Evolutionary conservation across 2,113 vertebrate genomes (phyloP), one percentile per base, ranked within the genome.

Genomic region (Alligator mississippiensis): DNA sequence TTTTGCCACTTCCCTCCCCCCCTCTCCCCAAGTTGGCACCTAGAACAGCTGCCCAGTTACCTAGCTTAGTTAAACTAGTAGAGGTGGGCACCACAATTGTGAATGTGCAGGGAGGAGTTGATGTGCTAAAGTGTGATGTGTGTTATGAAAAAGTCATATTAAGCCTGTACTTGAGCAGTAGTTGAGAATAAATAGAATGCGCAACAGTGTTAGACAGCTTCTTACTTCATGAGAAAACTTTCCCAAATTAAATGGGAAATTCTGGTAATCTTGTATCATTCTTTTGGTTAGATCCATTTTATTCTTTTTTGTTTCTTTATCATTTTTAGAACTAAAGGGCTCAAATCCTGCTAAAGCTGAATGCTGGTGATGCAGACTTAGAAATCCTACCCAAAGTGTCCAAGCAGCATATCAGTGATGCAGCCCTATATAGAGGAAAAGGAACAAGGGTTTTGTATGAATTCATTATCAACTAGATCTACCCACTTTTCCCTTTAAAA

Each of bases 321-420:
- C 0, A 19, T 75, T 90, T 87, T 75, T 75, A 80, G 91, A 88
- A 24, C 58, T 5, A 91, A 82, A 58, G 27, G 8, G 8, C 2
- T 88, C 94, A 61, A n/a, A n/a, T 91, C 18, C 82, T 82, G 12
- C 22, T 12, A 75, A 19, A 47, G 47, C 47, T 47, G 47, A 47
- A 47, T 47, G 47, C 47, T 47, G 47, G 47, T 47, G 47, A 47
- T 47, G 47, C 47, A 47, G 7, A 47, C 47, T 47, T 47, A 9
- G 47, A 47, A 47, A 47, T 47, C 8, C 47, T 47, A 47, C 47
- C 47, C 47, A 9, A 47, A 47, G 47, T 47, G 19, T 77, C 55
- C 64, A 27, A 1, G 0, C 55, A 75, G 13, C 11, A 77, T 59
- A 25, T 63, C 86, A 25, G 21, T 57, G 21, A 60, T 86, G 55